Evolutionary conservation across 1,140 invertebrate species (phyloP), one percentile per base, ranked within the genome.

Genomic region (Drosophila triauraria): DNA sequence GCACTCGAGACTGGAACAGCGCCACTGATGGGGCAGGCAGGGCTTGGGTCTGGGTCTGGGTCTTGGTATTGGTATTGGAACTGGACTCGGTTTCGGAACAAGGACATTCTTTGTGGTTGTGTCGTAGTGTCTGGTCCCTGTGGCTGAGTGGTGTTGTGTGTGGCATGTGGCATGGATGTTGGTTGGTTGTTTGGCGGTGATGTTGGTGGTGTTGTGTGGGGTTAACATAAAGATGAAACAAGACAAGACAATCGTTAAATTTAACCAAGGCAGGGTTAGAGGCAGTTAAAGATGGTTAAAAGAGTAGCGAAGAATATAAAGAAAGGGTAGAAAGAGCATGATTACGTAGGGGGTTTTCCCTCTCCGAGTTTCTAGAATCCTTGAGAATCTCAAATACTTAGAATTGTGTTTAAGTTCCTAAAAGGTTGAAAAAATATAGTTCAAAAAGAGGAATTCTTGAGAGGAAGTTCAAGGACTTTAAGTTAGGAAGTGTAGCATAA

Each of bases 1-100:
- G 75, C 93, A 94, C 53, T 93, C 88, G 42, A 77, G 82, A 47
- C 92, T 92, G 23, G 67, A 79, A 79, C 94, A 95, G 32, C 79
- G 80, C 82, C 94, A 94, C 74, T 94, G 65, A 59, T 84, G 30
- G 10, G 63, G 20, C 12, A 27, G 67, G 40, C 87, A 91, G 42
- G 35, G 7, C 23, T n/a, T 44, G 20, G 20, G 20, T 20, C 20
- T 44, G 20, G 20, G 20, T 20, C 20, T 20, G 7, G 38, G 8
- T 62, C 9, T 59, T 15, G 62, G 62, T 13, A 20, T 20, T 15
- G 62, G 62, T 17, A 20, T n/a, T 6, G 63, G 40, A 42, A 56
- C 38, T 46, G 57, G 67, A 25, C 38, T 53, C 40, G 60, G 17
- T 35, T 63, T 46, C n/a, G 58, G 43, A 30, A 48, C 61, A 53